These are phyloP conservation scores for Neodiprion lecontei DNA, from an alignment of 1,140 invertebrate genomes.

Conservation along the genomic window DNA sequence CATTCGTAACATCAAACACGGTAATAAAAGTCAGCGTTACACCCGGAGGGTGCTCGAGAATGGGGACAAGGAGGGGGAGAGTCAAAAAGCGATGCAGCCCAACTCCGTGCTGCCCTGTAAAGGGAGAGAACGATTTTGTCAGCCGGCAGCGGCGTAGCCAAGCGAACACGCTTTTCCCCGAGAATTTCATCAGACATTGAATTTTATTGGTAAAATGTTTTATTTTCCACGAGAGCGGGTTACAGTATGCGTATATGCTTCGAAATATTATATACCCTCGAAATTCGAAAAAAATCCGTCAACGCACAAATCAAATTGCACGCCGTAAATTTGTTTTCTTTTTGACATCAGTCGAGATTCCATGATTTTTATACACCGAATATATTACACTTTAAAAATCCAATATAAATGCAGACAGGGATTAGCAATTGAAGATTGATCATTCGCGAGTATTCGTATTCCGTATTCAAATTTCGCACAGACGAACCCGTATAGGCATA, in stretches of 20 bases:
- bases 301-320: neutral
- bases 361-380: neutral
- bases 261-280: neutral
- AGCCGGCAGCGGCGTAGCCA: neutral
- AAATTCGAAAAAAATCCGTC: too few relatives aligned
- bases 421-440: too few relatives aligned
- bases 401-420: too few relatives aligned
- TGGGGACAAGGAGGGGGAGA: conserved; percentile 4
- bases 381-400: too few relatives aligned
- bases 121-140: conserved; percentile 1
- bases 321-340: neutral
- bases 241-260: neutral
- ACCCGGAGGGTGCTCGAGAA: neutral
- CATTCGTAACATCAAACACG: conserved; percentile 4
- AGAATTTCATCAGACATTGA: conserved; percentile 1
- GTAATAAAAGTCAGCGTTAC: conserved; percentile 5
- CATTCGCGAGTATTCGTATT: too few relatives aligned
- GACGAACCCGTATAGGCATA: too few relatives aligned
- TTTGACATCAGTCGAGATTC: neutral
- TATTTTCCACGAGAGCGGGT: neutral
- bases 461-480: too few relatives aligned
- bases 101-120: neutral
- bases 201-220: conserved; percentile 2
- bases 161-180: neutral
- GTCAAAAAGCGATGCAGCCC: conserved; percentile 6